Conservation (phyloP, 2,113 vertebrate species). For the Campylorhamphus procurvoides region DNA sequence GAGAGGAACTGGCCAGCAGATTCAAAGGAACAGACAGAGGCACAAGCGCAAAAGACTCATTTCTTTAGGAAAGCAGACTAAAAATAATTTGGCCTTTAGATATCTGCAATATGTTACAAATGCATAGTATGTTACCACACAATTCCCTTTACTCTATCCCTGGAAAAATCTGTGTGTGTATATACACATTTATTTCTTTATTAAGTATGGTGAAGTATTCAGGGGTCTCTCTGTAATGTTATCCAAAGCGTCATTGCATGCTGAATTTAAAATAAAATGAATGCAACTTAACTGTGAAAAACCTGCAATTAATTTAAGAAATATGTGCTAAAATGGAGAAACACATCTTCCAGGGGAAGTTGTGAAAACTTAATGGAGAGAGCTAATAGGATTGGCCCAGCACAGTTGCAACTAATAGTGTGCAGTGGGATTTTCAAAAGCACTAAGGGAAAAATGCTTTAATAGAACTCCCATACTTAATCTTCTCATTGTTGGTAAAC, state of each 20-base stretch:
- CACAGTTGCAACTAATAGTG: neutral
- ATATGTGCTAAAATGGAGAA: neutral
- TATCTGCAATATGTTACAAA: slow-evolving; percentile 5
- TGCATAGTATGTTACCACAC: neutral
- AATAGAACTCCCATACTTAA: slow-evolving; percentile 10
- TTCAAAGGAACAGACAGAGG: neutral
- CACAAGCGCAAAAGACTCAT: neutral
- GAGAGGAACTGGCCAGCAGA: neutral
- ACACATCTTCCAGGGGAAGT: neutral
- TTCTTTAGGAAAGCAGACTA: neutral
- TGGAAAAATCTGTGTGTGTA: neutral
- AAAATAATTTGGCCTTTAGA: slow-evolving; percentile 31
- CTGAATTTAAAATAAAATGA: neutral
- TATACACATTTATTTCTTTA: neutral
- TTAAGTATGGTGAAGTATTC: neutral
- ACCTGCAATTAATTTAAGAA: neutral
- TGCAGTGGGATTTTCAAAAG: slow-evolving; percentile 37
- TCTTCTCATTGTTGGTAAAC: slow-evolving; percentile 34
- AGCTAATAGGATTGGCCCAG: slow-evolving; percentile 12
- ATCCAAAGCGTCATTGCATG: neutral
- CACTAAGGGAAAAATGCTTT: slow-evolving; percentile 10
- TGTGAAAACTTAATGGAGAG: neutral
- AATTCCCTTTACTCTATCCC: neutral
- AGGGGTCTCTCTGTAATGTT: neutral
- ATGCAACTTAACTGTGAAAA: neutral